A percentile compares a stretch with the other conserved stretches of the same genome.
Evolutionary conservation across 2,113 vertebrate genomes (phyloP).

Genomic region (Scytalopus superciliaris): DNA sequence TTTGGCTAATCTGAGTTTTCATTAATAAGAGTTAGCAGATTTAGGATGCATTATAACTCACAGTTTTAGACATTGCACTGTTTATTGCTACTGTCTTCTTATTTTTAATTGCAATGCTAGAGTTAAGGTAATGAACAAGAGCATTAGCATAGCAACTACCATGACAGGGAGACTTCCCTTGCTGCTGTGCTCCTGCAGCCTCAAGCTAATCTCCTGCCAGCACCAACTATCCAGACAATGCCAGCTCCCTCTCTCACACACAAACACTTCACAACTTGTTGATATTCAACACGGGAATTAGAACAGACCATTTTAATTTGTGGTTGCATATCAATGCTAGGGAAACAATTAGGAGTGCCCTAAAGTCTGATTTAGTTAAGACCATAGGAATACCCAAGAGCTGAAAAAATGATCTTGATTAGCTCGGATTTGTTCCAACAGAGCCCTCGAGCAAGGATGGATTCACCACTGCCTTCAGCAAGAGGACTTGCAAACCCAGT

Average conservation of each 20-base stretch:
- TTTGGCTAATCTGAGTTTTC: not conserved
- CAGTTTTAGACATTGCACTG: not conserved
- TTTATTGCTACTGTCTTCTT: not conserved
- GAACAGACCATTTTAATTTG: not conserved
- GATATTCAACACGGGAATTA: not conserved
- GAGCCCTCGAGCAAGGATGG: not conserved
- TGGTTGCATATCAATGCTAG: not conserved
- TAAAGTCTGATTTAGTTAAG: slow-evolving; percentile 7
- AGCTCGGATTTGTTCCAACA: not conserved
- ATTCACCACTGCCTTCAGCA: not conserved
- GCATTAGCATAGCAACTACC: not conserved
- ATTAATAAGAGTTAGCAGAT: not conserved
- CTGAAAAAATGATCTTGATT: not conserved
- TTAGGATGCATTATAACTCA: not conserved
- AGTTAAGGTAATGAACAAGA: not conserved
- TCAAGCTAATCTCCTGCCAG: not conserved
- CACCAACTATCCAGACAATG: not conserved
- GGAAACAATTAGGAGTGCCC: not conserved
- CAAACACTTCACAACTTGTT: slow-evolving; percentile 11
- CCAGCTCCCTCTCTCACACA: not conserved
- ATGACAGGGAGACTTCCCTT: not conserved
- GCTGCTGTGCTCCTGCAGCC: not conserved
- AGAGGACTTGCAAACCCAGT: not conserved
- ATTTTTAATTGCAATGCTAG: not conserved
- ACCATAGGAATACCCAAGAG: slow-evolving; percentile 2